Percentiles rank a stretch among this genome's conserved stretches.
phyloP scores from a whole-genome alignment of 2,888 invertebrate genomes.

The Drosophila borealis region DNA sequence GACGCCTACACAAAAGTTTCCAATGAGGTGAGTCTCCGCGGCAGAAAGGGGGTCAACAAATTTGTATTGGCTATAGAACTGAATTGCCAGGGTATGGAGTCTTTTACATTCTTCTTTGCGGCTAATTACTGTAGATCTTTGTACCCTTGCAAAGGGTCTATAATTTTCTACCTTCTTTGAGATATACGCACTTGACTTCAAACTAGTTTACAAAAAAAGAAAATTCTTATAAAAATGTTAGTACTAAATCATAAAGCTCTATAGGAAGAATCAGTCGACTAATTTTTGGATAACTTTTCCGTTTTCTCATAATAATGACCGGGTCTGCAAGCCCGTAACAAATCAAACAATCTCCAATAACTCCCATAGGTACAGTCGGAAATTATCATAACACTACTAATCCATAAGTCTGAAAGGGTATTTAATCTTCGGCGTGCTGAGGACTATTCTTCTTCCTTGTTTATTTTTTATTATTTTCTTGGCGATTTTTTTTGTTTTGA shows the following conservation, averaged over 20 bases:
- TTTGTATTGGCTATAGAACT: slow-evolving; percentile 58
- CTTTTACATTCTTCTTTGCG: slow-evolving; percentile 17
- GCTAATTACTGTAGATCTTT: not conserved
- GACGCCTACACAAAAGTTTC: slow-evolving; percentile 92
- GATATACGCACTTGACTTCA: no score
- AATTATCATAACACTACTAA: no score
- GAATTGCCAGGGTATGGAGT: slow-evolving; percentile 9
- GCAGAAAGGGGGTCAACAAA: slow-evolving; percentile 15
- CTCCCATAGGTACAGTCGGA: not conserved
- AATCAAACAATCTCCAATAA: no score
- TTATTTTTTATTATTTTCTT: not conserved
- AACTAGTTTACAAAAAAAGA: no score
- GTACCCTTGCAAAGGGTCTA: not conserved
- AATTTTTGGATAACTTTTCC: no score
- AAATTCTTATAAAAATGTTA: no score
- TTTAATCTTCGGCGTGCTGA: not conserved
- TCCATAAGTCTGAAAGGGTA: not conserved
- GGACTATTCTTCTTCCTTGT: slow-evolving; percentile 2
- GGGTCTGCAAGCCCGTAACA: no score
- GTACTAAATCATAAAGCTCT: no score
- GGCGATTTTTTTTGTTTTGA: slow-evolving; percentile 1
- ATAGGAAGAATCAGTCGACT: no score
- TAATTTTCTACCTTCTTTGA: not conserved
- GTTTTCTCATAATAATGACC: no score
- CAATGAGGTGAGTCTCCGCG: slow-evolving; percentile 86